A percentile compares a stretch with the other conserved stretches of the same genome.
These are phyloP conservation scores for Numida meleagris DNA, from an alignment of 2,113 vertebrate genomes.

Conservation along the genomic window DNA sequence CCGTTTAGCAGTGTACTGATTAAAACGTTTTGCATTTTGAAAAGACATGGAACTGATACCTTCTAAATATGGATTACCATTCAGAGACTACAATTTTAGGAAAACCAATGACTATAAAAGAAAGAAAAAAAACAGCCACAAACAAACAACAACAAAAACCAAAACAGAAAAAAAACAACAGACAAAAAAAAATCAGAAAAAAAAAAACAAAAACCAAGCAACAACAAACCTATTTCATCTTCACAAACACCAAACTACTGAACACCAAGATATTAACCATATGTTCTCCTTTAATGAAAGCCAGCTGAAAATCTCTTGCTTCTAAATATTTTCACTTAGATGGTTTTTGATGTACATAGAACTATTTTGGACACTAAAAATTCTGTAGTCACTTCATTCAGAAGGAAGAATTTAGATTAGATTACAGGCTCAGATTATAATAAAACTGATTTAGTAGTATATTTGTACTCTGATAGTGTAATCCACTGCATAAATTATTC, in stretches of 20 bases:
- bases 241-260: not conserved
- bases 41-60: not conserved
- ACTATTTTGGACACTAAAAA: not conserved
- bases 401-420: not conserved
- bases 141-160: not conserved
- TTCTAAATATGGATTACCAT: not conserved
- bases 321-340: not conserved
- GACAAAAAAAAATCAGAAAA: too few relatives aligned
- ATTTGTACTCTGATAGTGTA: not conserved
- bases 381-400: not conserved
- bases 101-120: not conserved
- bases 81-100: not conserved
- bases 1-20: not conserved
- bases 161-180: not conserved
- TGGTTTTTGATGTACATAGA: not conserved
- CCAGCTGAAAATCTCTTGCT: not conserved
- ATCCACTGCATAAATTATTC: not conserved
- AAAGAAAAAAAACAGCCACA: accelerated
- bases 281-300: not conserved
- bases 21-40: not conserved
- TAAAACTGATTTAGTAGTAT: not conserved
- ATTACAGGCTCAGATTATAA: not conserved
- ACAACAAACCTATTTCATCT: not conserved
- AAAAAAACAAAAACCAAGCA: not conserved
- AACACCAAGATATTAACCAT: not conserved